phyloP scores from a whole-genome alignment of 92 coral and sea anemone species.

The Phenganax marumi region DNA sequence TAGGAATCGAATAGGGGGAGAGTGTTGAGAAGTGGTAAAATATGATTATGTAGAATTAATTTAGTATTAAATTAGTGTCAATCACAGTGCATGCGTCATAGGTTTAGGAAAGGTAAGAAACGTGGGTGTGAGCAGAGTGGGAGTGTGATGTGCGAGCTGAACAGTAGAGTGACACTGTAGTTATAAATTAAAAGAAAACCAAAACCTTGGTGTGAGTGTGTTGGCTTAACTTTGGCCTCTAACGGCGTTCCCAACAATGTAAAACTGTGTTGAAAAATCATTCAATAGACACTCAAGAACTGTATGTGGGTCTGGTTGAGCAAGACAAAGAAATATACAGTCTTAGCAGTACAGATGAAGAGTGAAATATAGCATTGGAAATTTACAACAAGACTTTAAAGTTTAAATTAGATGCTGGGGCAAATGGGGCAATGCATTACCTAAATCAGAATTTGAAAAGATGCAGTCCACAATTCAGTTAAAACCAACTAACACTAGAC shows the following conservation, averaged over 20 bases:
- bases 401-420: constrained; percentile 24
- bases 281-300: constrained; percentile 13
- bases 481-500: constrained; percentile 22
- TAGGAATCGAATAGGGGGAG: too few species aligned
- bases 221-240: too few species aligned
- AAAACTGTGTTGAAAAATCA: not conserved
- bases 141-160: too few species aligned
- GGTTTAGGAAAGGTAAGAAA: too few species aligned
- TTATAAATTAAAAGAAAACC: too few species aligned
- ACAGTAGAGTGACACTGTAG: too few species aligned
- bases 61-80: too few species aligned
- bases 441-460: not conserved
- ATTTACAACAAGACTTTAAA: not conserved
- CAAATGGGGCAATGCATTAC: constrained; percentile 8
- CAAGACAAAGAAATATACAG: not conserved
- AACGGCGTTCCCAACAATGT: not conserved
- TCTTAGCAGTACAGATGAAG: constrained; percentile 4
- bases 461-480: not conserved
- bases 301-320: not conserved
- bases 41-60: too few species aligned
- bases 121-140: too few species aligned
- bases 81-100: too few species aligned
- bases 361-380: constrained; percentile 19
- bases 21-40: too few species aligned
- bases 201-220: too few species aligned